These are phyloP conservation scores for Myotis planiceps DNA, from an alignment of 2,797 vertebrate genomes.

Conservation along the genomic window DNA sequence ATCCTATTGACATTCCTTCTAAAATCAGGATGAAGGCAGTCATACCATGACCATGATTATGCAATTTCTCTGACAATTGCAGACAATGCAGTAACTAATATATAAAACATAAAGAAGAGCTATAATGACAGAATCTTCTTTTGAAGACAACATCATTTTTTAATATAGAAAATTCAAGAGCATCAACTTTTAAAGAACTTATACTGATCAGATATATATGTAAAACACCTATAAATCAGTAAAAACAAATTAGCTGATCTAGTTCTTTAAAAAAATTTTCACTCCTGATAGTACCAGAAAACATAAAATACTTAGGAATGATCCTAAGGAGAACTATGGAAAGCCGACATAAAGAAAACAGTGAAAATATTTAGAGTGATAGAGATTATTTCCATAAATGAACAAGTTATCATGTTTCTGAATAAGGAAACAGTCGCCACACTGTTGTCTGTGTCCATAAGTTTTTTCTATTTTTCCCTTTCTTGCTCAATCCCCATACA, in stretches of 20 bases:
- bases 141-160: slow-evolving; percentile 5
- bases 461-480: neutral
- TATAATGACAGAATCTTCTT: neutral
- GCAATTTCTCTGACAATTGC: neutral
- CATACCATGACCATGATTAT: neutral
- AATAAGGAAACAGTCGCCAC: neutral
- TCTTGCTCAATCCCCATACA: neutral
- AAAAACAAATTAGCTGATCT: neutral
- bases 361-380: neutral
- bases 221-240: neutral
- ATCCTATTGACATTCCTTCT: neutral
- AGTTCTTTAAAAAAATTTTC: slow-evolving; percentile 3
- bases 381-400: neutral
- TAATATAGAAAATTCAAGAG: slow-evolving; percentile 6
- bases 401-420: neutral
- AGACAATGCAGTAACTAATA: neutral
- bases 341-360: neutral
- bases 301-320: neutral
- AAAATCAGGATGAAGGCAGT: neutral
- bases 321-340: neutral
- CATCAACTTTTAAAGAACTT: slow-evolving; percentile 8
- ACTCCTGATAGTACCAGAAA: neutral
- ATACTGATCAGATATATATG: neutral
- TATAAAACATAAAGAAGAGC: neutral
- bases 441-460: neutral